Evolutionary conservation across 2,113 vertebrate genomes (phyloP).

Genomic region (Grallaria varia): DNA sequence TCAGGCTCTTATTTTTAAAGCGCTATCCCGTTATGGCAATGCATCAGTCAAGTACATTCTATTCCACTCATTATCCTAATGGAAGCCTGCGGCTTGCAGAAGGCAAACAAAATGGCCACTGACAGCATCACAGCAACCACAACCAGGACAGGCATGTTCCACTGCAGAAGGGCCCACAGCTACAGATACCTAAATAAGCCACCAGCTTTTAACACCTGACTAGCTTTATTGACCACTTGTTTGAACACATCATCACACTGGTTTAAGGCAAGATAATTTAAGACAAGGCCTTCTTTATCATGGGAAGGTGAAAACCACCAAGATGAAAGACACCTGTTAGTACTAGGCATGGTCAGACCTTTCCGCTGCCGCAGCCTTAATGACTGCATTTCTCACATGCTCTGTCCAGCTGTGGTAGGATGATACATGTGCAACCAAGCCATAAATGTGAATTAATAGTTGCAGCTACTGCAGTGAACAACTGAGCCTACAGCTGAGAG

Average conservation of each 20-base stretch:
- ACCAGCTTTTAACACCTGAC: background rate
- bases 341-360: background rate
- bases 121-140: background rate
- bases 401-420: background rate
- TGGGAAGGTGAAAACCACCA: background rate
- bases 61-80: slow-evolving; percentile 35
- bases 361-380: background rate
- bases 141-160: background rate
- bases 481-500: background rate
- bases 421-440: background rate
- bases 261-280: background rate
- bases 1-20: slow-evolving; percentile 53
- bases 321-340: background rate
- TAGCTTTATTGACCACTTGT: background rate
- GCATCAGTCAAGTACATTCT: slow-evolving; percentile 9
- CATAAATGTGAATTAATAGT: background rate
- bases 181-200: background rate
- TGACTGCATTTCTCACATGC: background rate
- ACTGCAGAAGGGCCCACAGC: background rate
- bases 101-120: background rate
- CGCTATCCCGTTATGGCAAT: slow-evolving; percentile 27
- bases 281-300: background rate
- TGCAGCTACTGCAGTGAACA: background rate
- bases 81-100: background rate
- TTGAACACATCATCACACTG: background rate